Conservation (phyloP, 37 sponge, comb jelly and placozoan genomes). For the Spongia lamella region DNA sequence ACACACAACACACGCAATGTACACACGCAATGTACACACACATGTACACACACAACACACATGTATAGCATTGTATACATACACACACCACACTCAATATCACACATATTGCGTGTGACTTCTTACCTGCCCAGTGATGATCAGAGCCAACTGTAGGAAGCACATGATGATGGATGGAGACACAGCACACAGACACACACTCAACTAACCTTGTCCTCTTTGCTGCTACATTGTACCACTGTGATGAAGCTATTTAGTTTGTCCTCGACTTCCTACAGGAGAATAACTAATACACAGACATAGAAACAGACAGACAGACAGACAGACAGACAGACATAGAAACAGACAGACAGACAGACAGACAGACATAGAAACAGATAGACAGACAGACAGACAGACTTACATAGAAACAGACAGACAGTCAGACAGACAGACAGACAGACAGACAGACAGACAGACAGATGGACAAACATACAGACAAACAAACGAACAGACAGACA, state of each 20-base stretch:
- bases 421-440: background rate
- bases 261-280: slow-evolving; percentile 1
- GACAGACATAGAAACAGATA: too few relatives aligned
- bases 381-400: too few relatives aligned
- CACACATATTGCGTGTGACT: background rate
- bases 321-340: background rate
- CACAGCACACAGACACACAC: background rate
- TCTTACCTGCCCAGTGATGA: slow-evolving; percentile 70
- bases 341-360: too few relatives aligned
- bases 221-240: background rate
- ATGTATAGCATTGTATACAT: too few relatives aligned
- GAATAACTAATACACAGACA: background rate
- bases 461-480: too few relatives aligned
- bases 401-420: too few relatives aligned
- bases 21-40: background rate
- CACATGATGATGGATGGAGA: background rate
- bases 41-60: background rate
- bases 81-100: background rate
- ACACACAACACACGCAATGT: too few relatives aligned
- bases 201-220: background rate
- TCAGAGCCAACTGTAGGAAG: slow-evolving; percentile 47
- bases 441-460: background rate
- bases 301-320: background rate
- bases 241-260: background rate
- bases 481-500: too few relatives aligned